phyloP scores from a whole-genome alignment of 2,888 invertebrate genomes.

The Cactoblastis cactorum region DNA sequence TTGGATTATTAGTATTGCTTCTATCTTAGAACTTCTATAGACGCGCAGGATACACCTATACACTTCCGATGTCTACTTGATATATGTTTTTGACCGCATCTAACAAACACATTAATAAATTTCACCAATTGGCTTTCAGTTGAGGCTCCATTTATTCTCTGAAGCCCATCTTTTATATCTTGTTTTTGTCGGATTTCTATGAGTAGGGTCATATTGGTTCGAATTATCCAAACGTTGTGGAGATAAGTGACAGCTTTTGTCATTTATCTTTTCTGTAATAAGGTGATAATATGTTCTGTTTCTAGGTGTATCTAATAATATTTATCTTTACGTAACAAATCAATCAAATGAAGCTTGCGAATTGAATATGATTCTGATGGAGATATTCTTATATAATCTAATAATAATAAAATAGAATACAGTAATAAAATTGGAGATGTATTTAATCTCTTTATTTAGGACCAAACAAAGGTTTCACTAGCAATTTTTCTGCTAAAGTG shows the following conservation, averaged over 20 bases:
- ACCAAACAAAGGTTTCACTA: not conserved
- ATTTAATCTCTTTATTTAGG: no score
- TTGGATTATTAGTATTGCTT: no score
- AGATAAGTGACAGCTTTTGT: slow-evolving; percentile 9
- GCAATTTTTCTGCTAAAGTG: not conserved
- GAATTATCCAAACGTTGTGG: slow-evolving; percentile 11
- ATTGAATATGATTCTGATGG: no score
- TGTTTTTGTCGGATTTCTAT: slow-evolving; percentile 32
- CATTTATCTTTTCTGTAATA: not conserved
- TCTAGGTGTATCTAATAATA: not conserved
- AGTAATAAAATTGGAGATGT: no score
- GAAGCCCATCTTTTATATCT: slow-evolving; percentile 29
- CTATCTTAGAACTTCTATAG: no score
- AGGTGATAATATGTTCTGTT: not conserved
- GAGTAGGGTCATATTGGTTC: slow-evolving; percentile 13
- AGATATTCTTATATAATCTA: no score
- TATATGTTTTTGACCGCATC: no score
- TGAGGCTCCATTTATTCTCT: slow-evolving; percentile 28
- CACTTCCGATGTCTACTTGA: no score
- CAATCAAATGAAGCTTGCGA: not conserved
- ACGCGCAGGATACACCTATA: no score
- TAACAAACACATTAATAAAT: slow-evolving; percentile 59
- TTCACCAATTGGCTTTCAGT: slow-evolving; percentile 37
- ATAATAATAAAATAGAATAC: no score
- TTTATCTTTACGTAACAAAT: no score